Base-by-base conservation (phyloP, 37 sponge, comb jelly and placozoan species). In the Oopsacas minuta region DNA sequence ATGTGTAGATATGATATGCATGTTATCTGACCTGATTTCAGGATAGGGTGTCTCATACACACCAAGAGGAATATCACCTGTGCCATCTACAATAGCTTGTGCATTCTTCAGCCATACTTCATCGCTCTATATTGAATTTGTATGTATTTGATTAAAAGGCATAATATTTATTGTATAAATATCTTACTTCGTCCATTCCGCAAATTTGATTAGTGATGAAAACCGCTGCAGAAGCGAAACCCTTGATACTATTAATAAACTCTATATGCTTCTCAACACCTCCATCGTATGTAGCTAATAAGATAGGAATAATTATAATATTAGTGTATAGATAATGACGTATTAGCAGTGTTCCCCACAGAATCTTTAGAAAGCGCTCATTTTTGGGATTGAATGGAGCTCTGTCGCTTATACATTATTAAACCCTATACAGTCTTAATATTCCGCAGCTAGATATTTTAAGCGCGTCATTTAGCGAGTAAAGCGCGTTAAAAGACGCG, bases 11-110 rank as follows among this genome's bases (percentile, higher is more conserved):
- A 0, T 38, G 82, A 34, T 37, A 1, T 23, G 36, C 36, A 36
- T 52, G 23, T 0, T 28, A 37, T 36, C 39, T 82, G 32, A 93
- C 94, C 94, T 89, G 36, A 82, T 85, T 52, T 90, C 37, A 3
- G 96, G 96, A 49, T 87, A 75, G 0, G 96, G 96, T 5, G 93
- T 95, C 38, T 95, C 96, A 69, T 95, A 95, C 20, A 95, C 52
- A 5, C 93, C 96, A 0, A 95, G 82, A 25, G 96, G 89, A 35
- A 89, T 53, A 81, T 92, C 87, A 12, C 93, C 96, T 15, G 96
- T 95, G 49, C 87, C 38, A 38, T 91, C 88, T 84, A 95, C 52
- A 38, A 95, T 53, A 34, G 86, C 89, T 84, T 91, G 83, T 37
- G 85, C 91, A 83, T 92, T 92, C 15, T 32, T 82, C 36, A 95